Base-by-base conservation (phyloP, 1,140 invertebrate genomes). In the Hyles euphorbiae region DNA sequence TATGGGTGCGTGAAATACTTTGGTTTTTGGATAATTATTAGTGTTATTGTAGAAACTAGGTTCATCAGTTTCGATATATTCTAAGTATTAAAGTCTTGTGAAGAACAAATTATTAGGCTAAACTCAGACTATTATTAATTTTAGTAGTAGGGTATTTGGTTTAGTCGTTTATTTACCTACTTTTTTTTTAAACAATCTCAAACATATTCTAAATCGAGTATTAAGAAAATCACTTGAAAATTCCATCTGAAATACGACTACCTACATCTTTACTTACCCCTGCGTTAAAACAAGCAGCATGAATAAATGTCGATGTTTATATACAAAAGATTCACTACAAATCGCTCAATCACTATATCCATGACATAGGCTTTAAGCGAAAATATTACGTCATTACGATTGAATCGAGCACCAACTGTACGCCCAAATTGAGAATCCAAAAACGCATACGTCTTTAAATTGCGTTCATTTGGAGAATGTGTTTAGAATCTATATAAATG, bases 401-500 rank as follows among this genome's bases (percentile, higher is more conserved):
- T 51, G 61, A 76, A 81, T 70, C 63, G 69, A 61, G 63, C 58
- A 49, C 59, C 64, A 71, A 74, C 72, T 73, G 73, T 72, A 76
- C 76, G 78, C 80, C 76, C 70, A 77, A 78, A 88, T 84, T 79
- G 77, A 57, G 62, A 78, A 83, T 81, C 74, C 61, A 72, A 71
- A 78, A 75, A 78, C 64, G 69, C 77, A 84, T 85, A 81, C 73
- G 70, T 84, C 74, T 83, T 80, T 74, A 85, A 85, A 88, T 88
- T 88, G 81, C 83, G 73, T 80, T 84, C 82, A 88, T 88, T 87
- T 81, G 65, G 56, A 61, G 74, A 81, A 87, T 84, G 72, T 71
- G 70, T 77, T 83, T 70, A 53, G 64, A 82, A 88, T 88, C 83
- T 83, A 76, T 88, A 88, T 78, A 88, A 85, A 87, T 83, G 81